Percentiles rank a stretch among this genome's conserved stretches.
These are phyloP conservation scores for Camponotus pennsylvanicus DNA, from an alignment of 1,140 invertebrate genomes.

Conservation along the genomic window DNA sequence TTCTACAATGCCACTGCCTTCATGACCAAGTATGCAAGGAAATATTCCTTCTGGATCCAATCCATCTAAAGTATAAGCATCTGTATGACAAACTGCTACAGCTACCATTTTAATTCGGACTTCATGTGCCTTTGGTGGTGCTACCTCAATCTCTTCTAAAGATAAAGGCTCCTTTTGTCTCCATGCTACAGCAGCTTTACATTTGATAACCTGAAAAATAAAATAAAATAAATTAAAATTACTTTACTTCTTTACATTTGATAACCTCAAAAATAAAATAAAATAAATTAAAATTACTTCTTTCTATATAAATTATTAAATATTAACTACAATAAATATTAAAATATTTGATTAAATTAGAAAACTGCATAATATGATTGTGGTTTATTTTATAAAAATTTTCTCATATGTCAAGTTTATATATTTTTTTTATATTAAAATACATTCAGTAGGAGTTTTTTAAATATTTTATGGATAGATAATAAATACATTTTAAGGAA, in stretches of 20 bases:
- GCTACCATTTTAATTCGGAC: conserved; percentile 93
- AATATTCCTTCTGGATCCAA: conserved; percentile 98
- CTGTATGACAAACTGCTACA: conserved; percentile 99
- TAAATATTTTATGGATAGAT: not conserved
- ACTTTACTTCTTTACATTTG: conserved; percentile 90
- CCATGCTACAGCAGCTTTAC: conserved; percentile 97
- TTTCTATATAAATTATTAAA: not conserved
- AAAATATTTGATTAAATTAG: not conserved
- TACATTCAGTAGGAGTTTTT: too few species aligned
- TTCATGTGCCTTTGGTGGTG: conserved; percentile 96
- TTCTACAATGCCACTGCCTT: conserved; percentile 98
- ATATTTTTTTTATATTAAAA: not conserved
- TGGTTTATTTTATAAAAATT: not conserved
- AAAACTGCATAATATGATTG: not conserved
- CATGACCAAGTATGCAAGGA: conserved; percentile 97
- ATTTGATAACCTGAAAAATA: conserved; percentile 91
- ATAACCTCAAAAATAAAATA: conserved; percentile 88
- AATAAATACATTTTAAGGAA: not conserved
- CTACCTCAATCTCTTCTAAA: conserved; percentile 97
- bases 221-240: not conserved
- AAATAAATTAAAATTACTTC: too few species aligned
- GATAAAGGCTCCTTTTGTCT: conserved; percentile 94
- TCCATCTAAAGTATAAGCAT: conserved; percentile 97
- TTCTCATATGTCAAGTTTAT: not conserved
- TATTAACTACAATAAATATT: not conserved